A percentile compares a stretch with the other conserved stretches of the same genome.
These are phyloP conservation scores for Globicephala melas DNA, from an alignment of 2,113 vertebrate species.

Conservation along the genomic window DNA sequence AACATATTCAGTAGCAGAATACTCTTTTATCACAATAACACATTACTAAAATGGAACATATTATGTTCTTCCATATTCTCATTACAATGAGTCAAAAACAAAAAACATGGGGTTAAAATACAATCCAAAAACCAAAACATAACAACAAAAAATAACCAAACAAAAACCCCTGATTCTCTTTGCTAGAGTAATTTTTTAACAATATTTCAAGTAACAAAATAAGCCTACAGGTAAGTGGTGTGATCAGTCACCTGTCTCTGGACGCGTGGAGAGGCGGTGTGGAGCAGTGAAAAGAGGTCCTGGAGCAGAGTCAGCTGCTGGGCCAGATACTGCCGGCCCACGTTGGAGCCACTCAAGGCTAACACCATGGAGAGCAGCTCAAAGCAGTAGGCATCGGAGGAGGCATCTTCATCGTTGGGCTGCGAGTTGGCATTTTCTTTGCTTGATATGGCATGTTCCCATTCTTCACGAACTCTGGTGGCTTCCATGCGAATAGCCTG, in stretches of 20 bases:
- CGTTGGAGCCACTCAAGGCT: slow-evolving; percentile 96
- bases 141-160: neutral
- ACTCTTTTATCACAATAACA: neutral
- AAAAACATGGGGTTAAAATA: slow-evolving; percentile 6
- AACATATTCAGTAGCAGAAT: neutral
- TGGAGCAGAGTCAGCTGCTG: slow-evolving; percentile 98
- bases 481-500: slow-evolving; percentile 99
- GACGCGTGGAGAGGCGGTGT: slow-evolving; percentile 97
- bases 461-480: slow-evolving; percentile 96
- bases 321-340: slow-evolving; percentile 96
- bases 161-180: neutral
- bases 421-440: slow-evolving; percentile 99
- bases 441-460: slow-evolving; percentile 99
- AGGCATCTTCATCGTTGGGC: slow-evolving; percentile 95
- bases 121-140: neutral
- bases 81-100: neutral
- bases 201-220: neutral
- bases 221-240: neutral
- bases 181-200: neutral
- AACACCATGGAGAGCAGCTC: slow-evolving; percentile 98
- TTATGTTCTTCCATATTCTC: neutral
- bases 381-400: slow-evolving; percentile 98
- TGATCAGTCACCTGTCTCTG: slow-evolving; percentile 92
- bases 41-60: neutral
- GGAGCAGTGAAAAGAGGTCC: slow-evolving; percentile 96